Base-by-base conservation (phyloP, 2,888 invertebrate genomes). In the Eristalinus sepulchralis region DNA sequence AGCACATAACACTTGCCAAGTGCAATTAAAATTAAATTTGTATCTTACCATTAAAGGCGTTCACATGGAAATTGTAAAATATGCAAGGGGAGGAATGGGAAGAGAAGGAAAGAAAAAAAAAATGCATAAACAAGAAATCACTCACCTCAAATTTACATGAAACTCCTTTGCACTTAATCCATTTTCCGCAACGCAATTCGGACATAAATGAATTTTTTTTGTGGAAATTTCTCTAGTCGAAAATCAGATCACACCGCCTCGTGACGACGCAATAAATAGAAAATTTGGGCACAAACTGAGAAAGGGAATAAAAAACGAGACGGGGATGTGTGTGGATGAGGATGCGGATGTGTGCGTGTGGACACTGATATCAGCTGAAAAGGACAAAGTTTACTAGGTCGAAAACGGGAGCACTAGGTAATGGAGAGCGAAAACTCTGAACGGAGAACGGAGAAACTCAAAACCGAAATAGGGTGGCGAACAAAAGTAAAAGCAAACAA, bases 121-220 rank as follows among this genome's bases (percentile, higher is more conserved):
- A 17, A n/a, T 11, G 17, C 31, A 60, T 17, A 34, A 27, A 53
- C 31, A 60, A 68, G 53, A 6, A 53, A 70, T 34, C 34, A 78
- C 83, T 86, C 66, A 86, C 86, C 86, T 86, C 83, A 83, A 86
- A 79, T 83, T 86, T 83, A 83, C 83, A 83, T 76, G 75, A 83
- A 79, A 71, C 78, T 83, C 78, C 83, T 83, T 86, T 86, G 83
- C 83, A 78, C 78, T 86, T 86, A 86, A 79, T 86, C 86, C 86
- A 86, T 86, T 86, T 83, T 83, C 75, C 83, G 75, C 86, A 70
- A 75, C 86, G 86, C 86, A 86, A 86, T 86, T 86, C 71, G 75
- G 78, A 86, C 86, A 86, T 86, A 86, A 86, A 86, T 86, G 82
- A 86, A 83, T 83, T 75, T 86, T 82, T 79, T 83, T 57, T 60